Conservation (phyloP, 1,140 invertebrate species). For the Drosophila trapezifrons region DNA sequence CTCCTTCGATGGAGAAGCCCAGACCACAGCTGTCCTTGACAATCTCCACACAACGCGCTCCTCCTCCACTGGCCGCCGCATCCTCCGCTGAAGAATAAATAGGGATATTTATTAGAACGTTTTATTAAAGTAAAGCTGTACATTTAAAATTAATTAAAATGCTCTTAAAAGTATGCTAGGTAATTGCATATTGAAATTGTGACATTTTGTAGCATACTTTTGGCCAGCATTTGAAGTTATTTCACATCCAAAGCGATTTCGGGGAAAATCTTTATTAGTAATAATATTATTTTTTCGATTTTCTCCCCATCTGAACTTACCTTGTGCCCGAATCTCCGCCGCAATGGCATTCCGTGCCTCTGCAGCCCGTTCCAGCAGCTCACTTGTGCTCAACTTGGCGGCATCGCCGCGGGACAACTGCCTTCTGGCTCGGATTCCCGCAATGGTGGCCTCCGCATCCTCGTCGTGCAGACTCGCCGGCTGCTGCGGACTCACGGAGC, state of each 20-base stretch:
- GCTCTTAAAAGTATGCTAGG: no score
- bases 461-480: slow-evolving; percentile 66
- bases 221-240: no score
- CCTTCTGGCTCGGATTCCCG: slow-evolving; percentile 69
- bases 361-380: slow-evolving; percentile 74
- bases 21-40: slow-evolving; percentile 94
- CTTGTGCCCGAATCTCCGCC: slow-evolving; percentile 79
- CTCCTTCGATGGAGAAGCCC: slow-evolving; percentile 96
- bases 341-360: slow-evolving; percentile 78
- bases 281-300: no score
- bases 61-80: slow-evolving; percentile 52
- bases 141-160: background rate
- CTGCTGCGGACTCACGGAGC: slow-evolving; percentile 71
- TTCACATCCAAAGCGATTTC: background rate
- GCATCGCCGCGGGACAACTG: slow-evolving; percentile 76
- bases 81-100: slow-evolving; percentile 54
- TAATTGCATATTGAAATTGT: no score
- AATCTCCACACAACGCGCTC: slow-evolving; percentile 86
- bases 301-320: slow-evolving; percentile 45
- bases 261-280: no score
- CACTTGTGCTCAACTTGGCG: slow-evolving; percentile 79
- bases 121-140: background rate
- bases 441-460: slow-evolving; percentile 71
- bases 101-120: background rate
- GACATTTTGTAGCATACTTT: slow-evolving; percentile 1